A percentile compares a stretch with the other conserved stretches of the same genome.
phyloP scores from a whole-genome alignment of 2,113 vertebrate genomes.

The Chaetodon auriga region DNA sequence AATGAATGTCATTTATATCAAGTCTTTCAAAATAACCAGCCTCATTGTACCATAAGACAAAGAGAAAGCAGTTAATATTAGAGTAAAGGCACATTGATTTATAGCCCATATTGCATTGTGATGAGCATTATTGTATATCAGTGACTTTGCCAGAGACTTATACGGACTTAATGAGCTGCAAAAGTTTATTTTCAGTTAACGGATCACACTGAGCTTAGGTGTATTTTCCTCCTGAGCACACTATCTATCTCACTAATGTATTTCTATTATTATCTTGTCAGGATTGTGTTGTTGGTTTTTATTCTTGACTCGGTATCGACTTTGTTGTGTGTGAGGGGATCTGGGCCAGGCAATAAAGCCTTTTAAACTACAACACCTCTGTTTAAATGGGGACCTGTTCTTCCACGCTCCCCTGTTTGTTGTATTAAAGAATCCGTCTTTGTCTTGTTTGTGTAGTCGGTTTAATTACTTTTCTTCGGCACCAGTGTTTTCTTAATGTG shows the following conservation, averaged over 20 bases:
- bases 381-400: conserved; percentile 18
- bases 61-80: background rate
- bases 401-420: conserved; percentile 22
- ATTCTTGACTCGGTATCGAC: background rate
- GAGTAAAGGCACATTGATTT: background rate
- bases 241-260: background rate
- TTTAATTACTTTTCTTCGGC: conserved; percentile 66
- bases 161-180: background rate
- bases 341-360: background rate
- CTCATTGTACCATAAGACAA: background rate
- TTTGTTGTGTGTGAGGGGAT: conserved; percentile 11
- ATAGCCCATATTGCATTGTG: background rate
- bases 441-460: conserved; percentile 54
- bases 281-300: conserved; percentile 25
- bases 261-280: conserved; percentile 23
- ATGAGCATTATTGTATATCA: background rate
- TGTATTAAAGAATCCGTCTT: conserved; percentile 54
- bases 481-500: conserved; percentile 45
- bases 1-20: conserved; percentile 25
- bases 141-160: conserved; percentile 2
- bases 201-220: background rate
- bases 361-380: conserved; percentile 34
- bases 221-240: conserved; percentile 5
- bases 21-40: conserved; percentile 15
- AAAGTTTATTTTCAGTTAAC: background rate